A percentile compares a stretch with the other conserved stretches of the same genome.
These are phyloP conservation scores for Leptodactylus fuscus DNA, from an alignment of 2,113 vertebrate species.

Conservation along the genomic window DNA sequence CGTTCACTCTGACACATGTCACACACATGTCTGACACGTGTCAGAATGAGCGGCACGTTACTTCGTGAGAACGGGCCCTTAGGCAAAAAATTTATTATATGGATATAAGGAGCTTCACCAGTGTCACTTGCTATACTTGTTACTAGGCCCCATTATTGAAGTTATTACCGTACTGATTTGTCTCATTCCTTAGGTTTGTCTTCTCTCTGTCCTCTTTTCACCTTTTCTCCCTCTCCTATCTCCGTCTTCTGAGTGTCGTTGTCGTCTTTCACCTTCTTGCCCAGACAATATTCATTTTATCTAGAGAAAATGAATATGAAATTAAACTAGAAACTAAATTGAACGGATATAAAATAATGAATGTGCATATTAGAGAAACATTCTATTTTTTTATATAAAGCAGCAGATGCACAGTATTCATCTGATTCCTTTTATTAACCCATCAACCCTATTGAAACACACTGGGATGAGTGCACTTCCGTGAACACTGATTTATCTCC, in stretches of 20 bases:
- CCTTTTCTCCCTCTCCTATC: too few relatives aligned
- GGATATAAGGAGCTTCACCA: not conserved
- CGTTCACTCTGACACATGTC: too few relatives aligned
- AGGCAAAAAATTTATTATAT: not conserved
- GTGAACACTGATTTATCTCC: constrained; percentile 71
- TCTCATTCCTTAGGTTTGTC: not conserved
- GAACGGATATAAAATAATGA: constrained; percentile 19
- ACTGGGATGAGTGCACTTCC: constrained; percentile 70
- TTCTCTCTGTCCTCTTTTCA: not conserved
- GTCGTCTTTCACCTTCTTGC: not conserved
- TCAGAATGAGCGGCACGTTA: too few relatives aligned
- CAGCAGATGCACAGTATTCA: constrained; percentile 16
- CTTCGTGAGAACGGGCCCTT: too few relatives aligned
- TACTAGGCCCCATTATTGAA: not conserved
- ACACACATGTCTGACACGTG: too few relatives aligned
- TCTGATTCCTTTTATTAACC: constrained; percentile 69
- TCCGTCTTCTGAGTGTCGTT: not conserved
- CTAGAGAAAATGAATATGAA: not conserved
- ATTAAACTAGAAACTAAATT: constrained; percentile 8
- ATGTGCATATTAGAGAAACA: constrained; percentile 21
- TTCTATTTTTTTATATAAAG: constrained; percentile 2
- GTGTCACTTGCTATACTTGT: not conserved
- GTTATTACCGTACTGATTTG: too few relatives aligned
- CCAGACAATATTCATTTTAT: constrained; percentile 62
- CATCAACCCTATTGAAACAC: constrained; percentile 68